phyloP scores from a whole-genome alignment of 2,888 invertebrate species.

The Notodonta ziczac region DNA sequence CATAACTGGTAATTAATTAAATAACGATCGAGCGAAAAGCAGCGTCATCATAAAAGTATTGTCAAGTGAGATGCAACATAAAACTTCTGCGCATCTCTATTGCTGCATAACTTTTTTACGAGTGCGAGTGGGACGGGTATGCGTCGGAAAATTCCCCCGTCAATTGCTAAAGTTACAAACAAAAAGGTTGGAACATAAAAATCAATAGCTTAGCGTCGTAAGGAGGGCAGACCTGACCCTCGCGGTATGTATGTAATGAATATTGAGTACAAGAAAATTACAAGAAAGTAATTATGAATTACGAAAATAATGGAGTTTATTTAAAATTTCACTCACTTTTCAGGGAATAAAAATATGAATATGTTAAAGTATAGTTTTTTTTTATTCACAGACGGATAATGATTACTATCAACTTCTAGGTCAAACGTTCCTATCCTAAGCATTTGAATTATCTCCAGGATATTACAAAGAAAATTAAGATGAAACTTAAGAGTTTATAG shows the following conservation, averaged over 20 bases:
- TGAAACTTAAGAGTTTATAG: too few species aligned
- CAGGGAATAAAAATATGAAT: neutral
- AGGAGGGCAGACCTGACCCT: constrained; percentile 43
- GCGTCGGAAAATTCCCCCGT: constrained; percentile 36
- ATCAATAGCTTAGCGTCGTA: constrained; percentile 54
- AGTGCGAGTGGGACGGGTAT: constrained; percentile 50
- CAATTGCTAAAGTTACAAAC: constrained; percentile 55
- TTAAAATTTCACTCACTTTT: neutral
- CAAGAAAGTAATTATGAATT: neutral
- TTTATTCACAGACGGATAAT: too few species aligned
- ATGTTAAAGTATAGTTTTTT: too few species aligned
- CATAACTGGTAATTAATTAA: constrained; percentile 5
- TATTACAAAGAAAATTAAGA: too few species aligned
- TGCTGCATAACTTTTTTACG: constrained; percentile 21
- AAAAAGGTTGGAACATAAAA: constrained; percentile 60
- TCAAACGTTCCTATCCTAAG: too few species aligned
- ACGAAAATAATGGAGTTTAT: neutral
- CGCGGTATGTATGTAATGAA: constrained; percentile 11
- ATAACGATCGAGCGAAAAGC: neutral
- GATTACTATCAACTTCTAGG: too few species aligned
- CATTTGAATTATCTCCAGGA: too few species aligned
- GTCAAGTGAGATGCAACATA: constrained; percentile 11
- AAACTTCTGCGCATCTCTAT: constrained; percentile 15
- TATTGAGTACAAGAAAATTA: neutral
- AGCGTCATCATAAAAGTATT: neutral